These are phyloP conservation scores for Tokudaia tokunoshimensis DNA, from an alignment of 2,797 vertebrate species.

Conservation along the genomic window DNA sequence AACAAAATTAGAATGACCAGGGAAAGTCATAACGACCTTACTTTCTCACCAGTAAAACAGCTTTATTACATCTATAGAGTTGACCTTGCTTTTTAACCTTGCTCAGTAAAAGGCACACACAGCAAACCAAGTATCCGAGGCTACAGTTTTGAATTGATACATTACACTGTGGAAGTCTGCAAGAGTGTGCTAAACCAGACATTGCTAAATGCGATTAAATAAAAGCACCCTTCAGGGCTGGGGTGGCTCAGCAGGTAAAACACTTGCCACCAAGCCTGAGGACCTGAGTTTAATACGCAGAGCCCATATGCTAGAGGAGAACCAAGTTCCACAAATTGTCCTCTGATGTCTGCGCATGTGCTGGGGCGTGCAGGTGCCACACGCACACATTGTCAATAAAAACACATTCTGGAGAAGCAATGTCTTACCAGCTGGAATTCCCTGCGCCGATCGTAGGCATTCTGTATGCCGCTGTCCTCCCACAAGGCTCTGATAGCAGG, in stretches of 20 bases:
- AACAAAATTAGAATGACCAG: constrained; percentile 46
- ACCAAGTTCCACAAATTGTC: background rate
- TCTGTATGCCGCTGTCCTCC: constrained; percentile 95
- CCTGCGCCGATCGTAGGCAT: constrained; percentile 96
- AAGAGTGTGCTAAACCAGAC: background rate
- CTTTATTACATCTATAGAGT: constrained; percentile 29
- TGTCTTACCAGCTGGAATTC: constrained; percentile 97
- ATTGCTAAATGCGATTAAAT: background rate
- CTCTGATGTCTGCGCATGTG: background rate
- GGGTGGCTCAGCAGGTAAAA: background rate
- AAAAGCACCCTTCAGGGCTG: background rate
- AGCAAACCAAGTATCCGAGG: constrained; percentile 37
- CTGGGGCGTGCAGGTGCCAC: too few species aligned
- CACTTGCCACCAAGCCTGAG: background rate
- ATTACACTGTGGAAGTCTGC: background rate
- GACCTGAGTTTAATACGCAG: background rate
- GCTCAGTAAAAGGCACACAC: constrained; percentile 46
- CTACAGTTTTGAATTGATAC: background rate
- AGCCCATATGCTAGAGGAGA: background rate
- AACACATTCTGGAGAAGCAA: background rate
- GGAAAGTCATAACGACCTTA: background rate
- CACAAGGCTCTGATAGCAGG: constrained; percentile 93
- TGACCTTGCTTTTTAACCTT: constrained; percentile 22
- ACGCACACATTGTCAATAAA: background rate
- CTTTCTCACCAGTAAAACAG: background rate